Evolutionary conservation across 2,797 vertebrate species (phyloP).

Genomic region (Gobionotothen gibberifrons): DNA sequence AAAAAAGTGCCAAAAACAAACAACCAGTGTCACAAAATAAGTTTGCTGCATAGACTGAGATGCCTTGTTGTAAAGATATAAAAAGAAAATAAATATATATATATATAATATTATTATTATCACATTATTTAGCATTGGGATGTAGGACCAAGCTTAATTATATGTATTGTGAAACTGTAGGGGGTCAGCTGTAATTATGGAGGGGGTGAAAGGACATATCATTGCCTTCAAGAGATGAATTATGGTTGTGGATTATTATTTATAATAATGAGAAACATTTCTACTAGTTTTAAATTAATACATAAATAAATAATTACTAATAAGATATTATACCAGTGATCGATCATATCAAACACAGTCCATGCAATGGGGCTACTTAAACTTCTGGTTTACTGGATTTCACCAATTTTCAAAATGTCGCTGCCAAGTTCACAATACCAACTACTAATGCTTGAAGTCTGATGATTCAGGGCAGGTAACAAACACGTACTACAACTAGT

Average conservation of each 20-base stretch:
- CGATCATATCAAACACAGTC: neutral
- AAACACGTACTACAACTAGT: neutral
- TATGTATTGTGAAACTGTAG: neutral
- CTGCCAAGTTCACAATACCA: neutral
- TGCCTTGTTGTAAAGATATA: neutral
- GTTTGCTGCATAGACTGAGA: neutral
- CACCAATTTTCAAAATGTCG: neutral
- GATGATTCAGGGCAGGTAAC: neutral
- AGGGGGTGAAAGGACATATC: neutral
- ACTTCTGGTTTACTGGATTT: neutral
- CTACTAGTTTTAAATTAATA: neutral
- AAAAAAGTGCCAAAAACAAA: slow-evolving; percentile 30
- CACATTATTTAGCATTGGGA: neutral
- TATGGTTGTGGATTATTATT: neutral
- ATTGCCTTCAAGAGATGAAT: neutral
- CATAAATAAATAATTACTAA: too few species aligned
- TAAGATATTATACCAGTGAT: neutral
- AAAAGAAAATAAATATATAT: neutral
- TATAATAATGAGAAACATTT: neutral
- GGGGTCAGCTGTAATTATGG: neutral
- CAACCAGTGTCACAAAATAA: neutral
- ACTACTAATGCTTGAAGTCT: neutral
- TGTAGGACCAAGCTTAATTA: neutral
- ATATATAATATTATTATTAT: neutral
- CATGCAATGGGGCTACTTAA: neutral